Conservation (phyloP, 2,113 vertebrate genomes). For the Synodontis membranacea region DNA sequence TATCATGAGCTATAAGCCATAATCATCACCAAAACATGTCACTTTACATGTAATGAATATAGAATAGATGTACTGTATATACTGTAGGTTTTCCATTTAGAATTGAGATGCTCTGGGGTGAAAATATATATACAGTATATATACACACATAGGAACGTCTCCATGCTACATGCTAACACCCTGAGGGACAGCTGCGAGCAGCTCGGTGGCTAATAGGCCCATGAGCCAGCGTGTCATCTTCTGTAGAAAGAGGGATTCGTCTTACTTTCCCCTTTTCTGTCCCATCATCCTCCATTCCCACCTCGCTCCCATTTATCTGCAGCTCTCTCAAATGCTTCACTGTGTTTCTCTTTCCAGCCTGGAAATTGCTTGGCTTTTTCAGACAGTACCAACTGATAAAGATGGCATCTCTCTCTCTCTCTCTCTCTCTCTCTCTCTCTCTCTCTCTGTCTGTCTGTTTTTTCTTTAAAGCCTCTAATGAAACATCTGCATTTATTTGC, state of each 20-base stretch:
- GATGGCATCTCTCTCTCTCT: background rate
- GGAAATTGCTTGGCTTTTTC: constrained; percentile 58
- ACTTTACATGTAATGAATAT: no score
- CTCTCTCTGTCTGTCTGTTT: background rate
- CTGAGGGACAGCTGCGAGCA: constrained; percentile 32
- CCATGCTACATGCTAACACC: background rate
- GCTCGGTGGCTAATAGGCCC: constrained; percentile 34
- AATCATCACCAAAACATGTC: no score
- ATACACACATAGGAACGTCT: no score
- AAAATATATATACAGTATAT: no score
- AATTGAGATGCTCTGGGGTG: no score
- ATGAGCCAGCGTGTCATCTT: constrained; percentile 42
- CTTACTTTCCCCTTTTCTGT: constrained; percentile 34
- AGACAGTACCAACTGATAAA: background rate
- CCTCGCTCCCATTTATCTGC: background rate
- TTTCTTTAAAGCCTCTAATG: background rate
- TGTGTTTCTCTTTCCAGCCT: background rate
- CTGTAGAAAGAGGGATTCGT: constrained; percentile 32
- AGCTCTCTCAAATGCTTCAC: background rate
- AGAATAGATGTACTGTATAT: no score
- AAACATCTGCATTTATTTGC: background rate
- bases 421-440: background rate
- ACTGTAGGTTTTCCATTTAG: no score
- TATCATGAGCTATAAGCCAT: no score
- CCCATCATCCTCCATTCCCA: constrained; percentile 23